Percentiles rank a stretch among this genome's conserved stretches.
phyloP scores from a whole-genome alignment of 1,140 invertebrate species.

The Hyles vespertilio region DNA sequence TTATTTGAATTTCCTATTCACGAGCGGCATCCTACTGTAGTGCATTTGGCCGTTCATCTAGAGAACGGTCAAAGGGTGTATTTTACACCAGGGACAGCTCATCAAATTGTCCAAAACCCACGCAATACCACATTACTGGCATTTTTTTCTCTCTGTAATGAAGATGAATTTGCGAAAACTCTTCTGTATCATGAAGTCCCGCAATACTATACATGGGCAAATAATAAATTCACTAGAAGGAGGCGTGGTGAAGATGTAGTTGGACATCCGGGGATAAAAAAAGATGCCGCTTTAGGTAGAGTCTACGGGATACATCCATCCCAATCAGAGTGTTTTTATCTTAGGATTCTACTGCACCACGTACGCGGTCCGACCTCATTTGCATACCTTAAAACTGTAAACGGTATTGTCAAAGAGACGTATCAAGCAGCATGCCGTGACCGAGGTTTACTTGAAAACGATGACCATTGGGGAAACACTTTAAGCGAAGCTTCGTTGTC shows the following conservation, averaged over 20 bases:
- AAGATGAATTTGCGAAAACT: slow-evolving; percentile 29
- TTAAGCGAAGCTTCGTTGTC: slow-evolving; percentile 15
- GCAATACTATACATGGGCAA: slow-evolving; percentile 29
- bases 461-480: slow-evolving; percentile 23
- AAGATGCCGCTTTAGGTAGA: slow-evolving; percentile 25
- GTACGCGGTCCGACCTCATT: slow-evolving; percentile 29
- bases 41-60: slow-evolving; percentile 46
- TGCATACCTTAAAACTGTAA: slow-evolving; percentile 21
- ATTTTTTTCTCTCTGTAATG: slow-evolving; percentile 31
- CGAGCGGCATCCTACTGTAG: slow-evolving; percentile 55
- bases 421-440: slow-evolving; percentile 29
- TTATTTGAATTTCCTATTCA: slow-evolving; percentile 61
- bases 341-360: slow-evolving; percentile 22
- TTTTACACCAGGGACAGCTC: slow-evolving; percentile 20
- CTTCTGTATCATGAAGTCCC: slow-evolving; percentile 29
- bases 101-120: slow-evolving; percentile 33
- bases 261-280: slow-evolving; percentile 21
- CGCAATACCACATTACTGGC: slow-evolving; percentile 28
- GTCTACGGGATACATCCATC: slow-evolving; percentile 27
- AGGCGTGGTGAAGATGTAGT: slow-evolving; percentile 22
- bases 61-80: slow-evolving; percentile 30
- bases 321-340: slow-evolving; percentile 23
- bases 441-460: slow-evolving; percentile 20
- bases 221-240: slow-evolving; percentile 28
- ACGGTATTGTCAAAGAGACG: slow-evolving; percentile 20